Base-by-base conservation (phyloP, 2,113 vertebrate genomes). In the Petromus typicus region DNA sequence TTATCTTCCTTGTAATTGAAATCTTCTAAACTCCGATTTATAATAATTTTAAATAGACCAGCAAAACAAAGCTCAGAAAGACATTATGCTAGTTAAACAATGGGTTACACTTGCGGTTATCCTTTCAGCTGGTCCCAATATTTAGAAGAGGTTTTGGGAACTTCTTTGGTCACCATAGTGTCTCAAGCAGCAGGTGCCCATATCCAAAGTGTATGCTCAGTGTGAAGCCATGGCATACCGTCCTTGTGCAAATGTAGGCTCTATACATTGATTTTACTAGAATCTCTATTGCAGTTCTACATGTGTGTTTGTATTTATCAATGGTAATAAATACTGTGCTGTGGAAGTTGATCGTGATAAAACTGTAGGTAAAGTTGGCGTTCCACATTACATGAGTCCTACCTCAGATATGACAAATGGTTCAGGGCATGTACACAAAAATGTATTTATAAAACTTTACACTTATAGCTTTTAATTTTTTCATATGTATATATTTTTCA, bases 401-500 rank as follows among this genome's bases (percentile, higher is more conserved):
- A 57, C 45, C 10, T 85, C 43, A 94, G 51, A 54, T 69, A 92
- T 43, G 37, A 51, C 0, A 48, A 27, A 86, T 63, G 76, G 34
- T 56, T 23, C n/a, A 87, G 73, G 17, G 1, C 91, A 61, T 92
- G 71, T 82, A 90, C 12, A 56, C 6, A 63, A 95, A 82, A 54
- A 34, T 37, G 76, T 54, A 3, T 9, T n/a, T n/a, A 69, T 20
- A 11, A 13, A 67, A 63, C 18, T 73, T 83, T 63, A 84, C 71
- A 79, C 79, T 87, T 89, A 45, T 16, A 84, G 51, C 2, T 89
- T 67, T 95, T 54, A 81, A 45, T 83, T 63, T 85, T n/a, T n/a
- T n/a, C 2, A 37, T 23, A 25, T 76, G 73, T 75, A 25, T 76
- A 30, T 37, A 37, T 51, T 89, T 56, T n/a, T 61, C 71, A 90